phyloP scores from a whole-genome alignment of 2,888 invertebrate species.

The Trissoscelio sp. region DNA sequence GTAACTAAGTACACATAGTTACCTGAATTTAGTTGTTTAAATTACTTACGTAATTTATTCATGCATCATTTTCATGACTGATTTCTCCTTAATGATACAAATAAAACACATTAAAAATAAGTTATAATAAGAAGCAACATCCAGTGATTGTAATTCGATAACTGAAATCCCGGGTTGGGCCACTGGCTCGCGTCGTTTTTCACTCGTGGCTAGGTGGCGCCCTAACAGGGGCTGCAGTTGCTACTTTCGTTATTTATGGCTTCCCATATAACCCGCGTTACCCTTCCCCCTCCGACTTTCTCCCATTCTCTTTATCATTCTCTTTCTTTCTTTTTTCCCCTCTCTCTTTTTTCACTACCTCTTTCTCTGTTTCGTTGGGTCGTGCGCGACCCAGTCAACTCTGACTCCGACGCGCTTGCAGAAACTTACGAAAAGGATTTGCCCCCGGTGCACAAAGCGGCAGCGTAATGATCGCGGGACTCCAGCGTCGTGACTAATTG shows the following conservation, averaged over 20 bases:
- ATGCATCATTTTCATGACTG: too few species aligned
- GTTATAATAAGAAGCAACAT: neutral
- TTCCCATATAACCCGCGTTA: conserved; percentile 74
- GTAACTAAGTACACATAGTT: too few species aligned
- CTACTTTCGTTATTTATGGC: conserved; percentile 78
- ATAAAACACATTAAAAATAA: too few species aligned
- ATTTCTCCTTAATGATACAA: too few species aligned
- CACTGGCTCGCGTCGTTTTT: conserved; percentile 72
- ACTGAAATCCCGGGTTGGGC: conserved; percentile 37
- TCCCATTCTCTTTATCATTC: neutral
- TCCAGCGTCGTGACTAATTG: conserved; percentile 59
- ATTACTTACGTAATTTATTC: too few species aligned
- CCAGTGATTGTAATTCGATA: conserved; percentile 31
- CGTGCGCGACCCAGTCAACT: conserved; percentile 61
- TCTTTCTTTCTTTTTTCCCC: neutral
- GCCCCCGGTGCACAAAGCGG: conserved; percentile 33
- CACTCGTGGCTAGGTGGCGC: conserved; percentile 69
- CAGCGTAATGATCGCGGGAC: conserved; percentile 47
- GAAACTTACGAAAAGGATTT: conserved; percentile 52
- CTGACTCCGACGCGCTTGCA: conserved; percentile 47
- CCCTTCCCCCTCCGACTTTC: conserved; percentile 61
- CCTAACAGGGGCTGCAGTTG: conserved; percentile 74
- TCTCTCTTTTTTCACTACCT: conserved; percentile 64
- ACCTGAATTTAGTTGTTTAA: too few species aligned
- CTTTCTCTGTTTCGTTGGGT: conserved; percentile 58